Evolutionary conservation across 1,140 invertebrate genomes (phyloP).

Genomic region (Ganaspis sp.): DNA sequence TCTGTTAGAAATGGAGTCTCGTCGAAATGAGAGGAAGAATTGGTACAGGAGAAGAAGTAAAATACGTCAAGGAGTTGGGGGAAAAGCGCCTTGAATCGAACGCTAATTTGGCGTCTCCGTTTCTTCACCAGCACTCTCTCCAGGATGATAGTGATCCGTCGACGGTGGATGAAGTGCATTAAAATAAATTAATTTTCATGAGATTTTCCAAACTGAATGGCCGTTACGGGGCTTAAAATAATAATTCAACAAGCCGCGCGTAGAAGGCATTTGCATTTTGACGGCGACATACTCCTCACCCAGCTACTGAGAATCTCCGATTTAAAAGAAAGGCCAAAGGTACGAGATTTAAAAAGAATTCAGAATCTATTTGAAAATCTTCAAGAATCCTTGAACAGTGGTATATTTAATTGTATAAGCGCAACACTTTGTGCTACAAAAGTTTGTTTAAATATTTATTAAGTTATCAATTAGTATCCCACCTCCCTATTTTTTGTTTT

Average conservation of each 20-base stretch:
- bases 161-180: conserved; percentile 67
- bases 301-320: not conserved
- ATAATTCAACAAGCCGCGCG: conserved; percentile 71
- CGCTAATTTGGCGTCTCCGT: conserved; percentile 59
- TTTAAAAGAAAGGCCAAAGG: not conserved
- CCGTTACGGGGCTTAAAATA: conserved; percentile 71
- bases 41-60: conserved; percentile 19
- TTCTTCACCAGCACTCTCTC: conserved; percentile 47
- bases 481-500: too few relatives aligned
- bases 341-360: not conserved
- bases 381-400: not conserved
- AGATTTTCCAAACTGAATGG: conserved; percentile 68
- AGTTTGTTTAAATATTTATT: too few relatives aligned
- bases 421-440: too few relatives aligned
- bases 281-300: conserved; percentile 39
- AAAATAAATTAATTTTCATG: conserved; percentile 73
- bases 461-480: too few relatives aligned
- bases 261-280: conserved; percentile 65
- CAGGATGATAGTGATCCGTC: conserved; percentile 58
- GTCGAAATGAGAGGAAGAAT: conserved; percentile 38
- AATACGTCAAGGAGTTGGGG: conserved; percentile 34
- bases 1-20: conserved; percentile 33
- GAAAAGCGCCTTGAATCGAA: conserved; percentile 61
- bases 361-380: not conserved
- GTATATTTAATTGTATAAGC: too few relatives aligned